Base-by-base conservation (phyloP, 2,888 invertebrate species). In the Drosophila subquinaria region DNA sequence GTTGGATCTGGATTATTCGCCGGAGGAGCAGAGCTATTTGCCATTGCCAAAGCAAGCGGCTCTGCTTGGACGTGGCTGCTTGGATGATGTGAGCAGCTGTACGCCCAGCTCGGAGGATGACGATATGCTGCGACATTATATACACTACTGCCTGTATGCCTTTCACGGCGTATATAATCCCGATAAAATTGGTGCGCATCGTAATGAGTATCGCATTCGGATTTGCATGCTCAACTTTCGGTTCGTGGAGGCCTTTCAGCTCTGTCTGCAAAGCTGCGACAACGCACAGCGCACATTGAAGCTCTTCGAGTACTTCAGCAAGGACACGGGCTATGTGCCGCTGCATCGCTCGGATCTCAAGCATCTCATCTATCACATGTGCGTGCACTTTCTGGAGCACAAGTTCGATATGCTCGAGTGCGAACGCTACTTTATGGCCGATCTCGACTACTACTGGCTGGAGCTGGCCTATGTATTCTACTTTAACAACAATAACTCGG, bases 291-390 rank as follows among this genome's bases (percentile, higher is more conserved):
- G 91, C 53, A 88, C 92, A 4, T 84, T 93, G 0, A 92, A 92
- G 88, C 84, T 93, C 10, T 93, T 93, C 69, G 93, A 93, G 85
- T 93, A 92, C 81, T 93, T 93, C 67, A 93, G 93, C 78, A 93
- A 93, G 86, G 93, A 93, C 62, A 91, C 93, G 20, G 92, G 92
- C 63, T 92, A 92, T 62, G 93, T 93, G 62, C 93, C 93, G 13
- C 86, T 93, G 82, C 88, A 91, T 63, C 87, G 92, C 4, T 89
- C 92, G 55, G 93, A 93, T 73, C 88, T 93, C 40, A 92, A 93
- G 83, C 92, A 90, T 81, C 91, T 93, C 56, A 93, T 93, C 69
- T 93, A 93, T 79, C 90, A 92, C 61, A 82, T 93, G 75, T 91
- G 93, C 73, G 75, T 83, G 61, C 92, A 93, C 78, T 93, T 93